Evolutionary conservation across 1,140 invertebrate species (phyloP).

Genomic region (Nasonia giraulti): DNA sequence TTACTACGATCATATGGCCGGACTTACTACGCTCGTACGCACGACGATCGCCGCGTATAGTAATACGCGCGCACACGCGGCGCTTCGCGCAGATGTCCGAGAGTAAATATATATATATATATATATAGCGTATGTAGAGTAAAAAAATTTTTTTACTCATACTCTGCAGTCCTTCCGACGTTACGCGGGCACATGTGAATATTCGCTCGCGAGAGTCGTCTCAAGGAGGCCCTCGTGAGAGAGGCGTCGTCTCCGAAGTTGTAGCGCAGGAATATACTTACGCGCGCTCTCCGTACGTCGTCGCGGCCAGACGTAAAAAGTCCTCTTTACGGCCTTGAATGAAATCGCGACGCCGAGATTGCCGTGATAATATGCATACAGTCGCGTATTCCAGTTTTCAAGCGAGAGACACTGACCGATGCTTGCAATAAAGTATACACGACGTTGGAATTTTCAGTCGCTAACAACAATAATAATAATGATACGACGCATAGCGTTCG

Average conservation of each 20-base stretch:
- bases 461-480: not conserved
- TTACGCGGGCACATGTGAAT: not conserved
- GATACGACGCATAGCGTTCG: not conserved
- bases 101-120: not conserved
- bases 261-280: not conserved
- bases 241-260: not conserved
- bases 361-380: not conserved
- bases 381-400: not conserved
- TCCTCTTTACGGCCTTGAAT: not conserved
- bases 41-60: not conserved
- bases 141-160: not conserved
- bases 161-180: not conserved
- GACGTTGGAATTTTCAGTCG: not conserved
- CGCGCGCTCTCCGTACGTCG: too few species aligned
- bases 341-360: not conserved
- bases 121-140: not conserved
- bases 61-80: too few species aligned
- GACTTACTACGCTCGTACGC: not conserved
- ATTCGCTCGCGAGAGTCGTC: not conserved
- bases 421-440: too few species aligned
- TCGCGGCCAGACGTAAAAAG: not conserved
- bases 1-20: not conserved
- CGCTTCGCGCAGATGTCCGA: not conserved
- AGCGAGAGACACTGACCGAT: not conserved
- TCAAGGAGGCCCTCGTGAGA: not conserved